Base-by-base conservation (phyloP, 1,140 invertebrate genomes). In the Lepidostoma basale region DNA sequence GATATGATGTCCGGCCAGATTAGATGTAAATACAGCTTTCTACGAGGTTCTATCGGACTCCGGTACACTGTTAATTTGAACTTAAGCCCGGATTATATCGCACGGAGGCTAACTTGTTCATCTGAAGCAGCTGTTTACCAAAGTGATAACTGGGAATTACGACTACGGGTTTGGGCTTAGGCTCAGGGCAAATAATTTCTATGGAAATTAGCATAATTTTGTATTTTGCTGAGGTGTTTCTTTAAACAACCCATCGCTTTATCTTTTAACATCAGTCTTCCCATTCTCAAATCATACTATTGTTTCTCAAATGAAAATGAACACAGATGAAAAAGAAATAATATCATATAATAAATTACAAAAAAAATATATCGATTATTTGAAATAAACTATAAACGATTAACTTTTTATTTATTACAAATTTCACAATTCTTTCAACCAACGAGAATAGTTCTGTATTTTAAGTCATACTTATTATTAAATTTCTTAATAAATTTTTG, bases 121-220 rank as follows among this genome's bases (percentile, higher is more conserved):
- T 45, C 42, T 16, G 16, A 45, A 45, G n/a, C n/a, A n/a, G 42
- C 42, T 45, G 42, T 45, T 45, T 14, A 16, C 42, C 8, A 8
- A 45, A 45, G 42, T 45, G 42, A 45, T 45, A 45, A 45, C 42
- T 45, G 42, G 42, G 42, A 16, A 20, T 36, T 36, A 36, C 33
- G 9, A 5, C 33, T 12, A n/a, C 5, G 33, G 33, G 33, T n/a
- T 36, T 3, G 33, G 9, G 1, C 33, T 36, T 36, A 36, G 33
- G 33, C 9, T 12, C 33, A 12, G 33, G 14, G 33, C 33, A 36
- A 36, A 36, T 36, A 12, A n/a, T 36, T n/a, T 36, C 33, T 5
- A 6, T 12, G 14, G 33, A 36, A 9, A 36, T 36, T 36, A 12
- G 33, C 33, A 36, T 36, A 36, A 36, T 36, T 12, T 36, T 36